Base-by-base conservation (phyloP, 2,888 invertebrate genomes). In the Amblyteles armatorius region DNA sequence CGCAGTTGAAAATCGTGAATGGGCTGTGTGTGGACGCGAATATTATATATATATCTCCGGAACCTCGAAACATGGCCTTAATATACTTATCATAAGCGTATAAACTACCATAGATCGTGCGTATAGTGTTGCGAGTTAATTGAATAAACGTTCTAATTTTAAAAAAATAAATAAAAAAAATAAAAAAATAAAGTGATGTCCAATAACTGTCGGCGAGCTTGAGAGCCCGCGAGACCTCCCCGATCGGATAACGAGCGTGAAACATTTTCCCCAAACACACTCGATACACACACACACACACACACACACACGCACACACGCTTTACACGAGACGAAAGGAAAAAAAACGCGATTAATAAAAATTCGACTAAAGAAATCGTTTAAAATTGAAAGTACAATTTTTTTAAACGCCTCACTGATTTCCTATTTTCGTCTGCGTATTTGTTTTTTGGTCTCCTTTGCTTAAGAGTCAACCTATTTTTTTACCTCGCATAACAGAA, bases 51-150 rank as follows among this genome's bases (percentile, higher is more conserved):
- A 13, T 48, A 57, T 91, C 90, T 91, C 90, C 89, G 90, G 85
- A 89, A 85, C 91, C 91, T 91, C 89, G 91, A 90, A 87, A 88
- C 87, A 90, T 89, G 92, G 92, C 91, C 92, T 91, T 92, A 91
- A 91, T 90, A 92, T 91, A 92, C 91, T 92, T 92, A 92, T 91
- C 89, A 88, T 90, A 90, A 84, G 85, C 84, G 87, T 88, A 85
- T 80, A 79, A 81, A 81, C 83, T 79, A 79, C 63, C 29, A 79
- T 84, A 84, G 85, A 84, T 86, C 83, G 82, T 85, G 83, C 76
- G 73, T 84, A 83, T 79, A 88, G 79, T 86, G 83, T 88, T 88
- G 87, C 86, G 84, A 87, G 86, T 87, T 84, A 83, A 71, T 87
- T 29, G 16, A 71, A 83, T 57, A 55, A 67, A 48, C 57, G 29